phyloP scores from a whole-genome alignment of 2,797 vertebrate species.

The Karalla daura region DNA sequence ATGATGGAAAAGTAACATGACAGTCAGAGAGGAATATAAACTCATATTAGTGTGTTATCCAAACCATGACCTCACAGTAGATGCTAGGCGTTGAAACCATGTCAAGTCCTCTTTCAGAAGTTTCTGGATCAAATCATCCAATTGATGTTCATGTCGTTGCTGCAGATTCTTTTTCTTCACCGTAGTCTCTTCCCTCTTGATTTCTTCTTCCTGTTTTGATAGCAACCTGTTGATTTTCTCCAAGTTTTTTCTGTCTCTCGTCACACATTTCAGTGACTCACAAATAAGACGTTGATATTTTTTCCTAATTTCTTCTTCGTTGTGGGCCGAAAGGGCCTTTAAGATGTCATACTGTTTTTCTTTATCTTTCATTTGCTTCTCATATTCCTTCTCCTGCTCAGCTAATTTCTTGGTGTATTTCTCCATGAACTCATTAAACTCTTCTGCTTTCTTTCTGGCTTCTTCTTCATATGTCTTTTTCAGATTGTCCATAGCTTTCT shows the following conservation, averaged over 20 bases:
- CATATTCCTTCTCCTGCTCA: background rate
- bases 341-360: background rate
- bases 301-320: background rate
- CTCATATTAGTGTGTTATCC: no score
- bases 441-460: slow-evolving; percentile 2
- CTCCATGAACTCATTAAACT: background rate
- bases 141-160: background rate
- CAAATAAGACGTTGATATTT: background rate
- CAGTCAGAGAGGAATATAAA: no score
- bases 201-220: background rate
- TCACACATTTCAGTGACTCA: background rate
- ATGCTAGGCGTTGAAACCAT: no score
- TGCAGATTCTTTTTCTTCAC: background rate
- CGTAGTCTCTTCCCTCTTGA: background rate
- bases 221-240: background rate
- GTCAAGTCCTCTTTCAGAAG: rapidly evolving
- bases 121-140: background rate
- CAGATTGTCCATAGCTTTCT: background rate
- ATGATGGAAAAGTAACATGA: no score
- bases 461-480: background rate
- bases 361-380: background rate
- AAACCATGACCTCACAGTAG: no score
- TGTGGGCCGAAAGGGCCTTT: background rate
- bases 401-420: background rate
- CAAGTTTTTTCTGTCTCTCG: background rate